These are phyloP conservation scores for Thalassoma bifasciatum DNA, from an alignment of 2,113 vertebrate genomes.

Conservation along the genomic window DNA sequence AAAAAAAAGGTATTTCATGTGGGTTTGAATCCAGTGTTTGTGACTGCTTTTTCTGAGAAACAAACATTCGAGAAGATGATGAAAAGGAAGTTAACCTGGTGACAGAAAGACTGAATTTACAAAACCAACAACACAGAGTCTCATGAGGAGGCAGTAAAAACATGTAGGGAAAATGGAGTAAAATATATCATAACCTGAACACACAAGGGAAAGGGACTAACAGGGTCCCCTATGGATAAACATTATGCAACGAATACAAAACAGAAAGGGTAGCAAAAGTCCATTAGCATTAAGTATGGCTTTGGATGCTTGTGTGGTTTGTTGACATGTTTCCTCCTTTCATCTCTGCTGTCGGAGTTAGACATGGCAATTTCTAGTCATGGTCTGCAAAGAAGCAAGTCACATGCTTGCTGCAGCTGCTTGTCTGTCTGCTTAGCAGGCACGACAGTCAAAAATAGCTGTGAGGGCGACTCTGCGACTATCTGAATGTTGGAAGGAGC, in stretches of 20 bases:
- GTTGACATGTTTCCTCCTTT: constrained; percentile 60
- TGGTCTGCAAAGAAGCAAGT: constrained; percentile 59
- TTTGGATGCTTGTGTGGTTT: constrained; percentile 39
- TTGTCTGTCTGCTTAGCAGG: constrained; percentile 52
- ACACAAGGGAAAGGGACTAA: neutral
- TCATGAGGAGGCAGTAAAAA: constrained; percentile 2
- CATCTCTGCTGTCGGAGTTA: constrained; percentile 46
- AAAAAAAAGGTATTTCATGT: neutral
- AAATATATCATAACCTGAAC: constrained; percentile 26
- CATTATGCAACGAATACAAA: constrained; percentile 15
- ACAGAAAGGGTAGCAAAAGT: constrained; percentile 13
- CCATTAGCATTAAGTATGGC: constrained; percentile 10
- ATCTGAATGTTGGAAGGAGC: constrained; percentile 17
- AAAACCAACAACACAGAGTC: constrained; percentile 15
- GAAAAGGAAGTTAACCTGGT: constrained; percentile 69
- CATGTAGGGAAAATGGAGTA: constrained; percentile 3
- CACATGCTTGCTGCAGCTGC: constrained; percentile 69
- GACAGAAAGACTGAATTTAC: constrained; percentile 38
- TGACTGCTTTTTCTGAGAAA: constrained; percentile 22
- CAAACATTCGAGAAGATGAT: constrained; percentile 9
- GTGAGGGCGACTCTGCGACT: constrained; percentile 32
- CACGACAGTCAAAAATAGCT: constrained; percentile 45
- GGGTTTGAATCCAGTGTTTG: constrained; percentile 14
- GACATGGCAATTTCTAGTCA: constrained; percentile 65
- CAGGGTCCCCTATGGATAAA: constrained; percentile 1